Evolutionary conservation across 37 sponge, comb jelly and placozoan species (phyloP).

Genomic region (Halichondria panicea): DNA sequence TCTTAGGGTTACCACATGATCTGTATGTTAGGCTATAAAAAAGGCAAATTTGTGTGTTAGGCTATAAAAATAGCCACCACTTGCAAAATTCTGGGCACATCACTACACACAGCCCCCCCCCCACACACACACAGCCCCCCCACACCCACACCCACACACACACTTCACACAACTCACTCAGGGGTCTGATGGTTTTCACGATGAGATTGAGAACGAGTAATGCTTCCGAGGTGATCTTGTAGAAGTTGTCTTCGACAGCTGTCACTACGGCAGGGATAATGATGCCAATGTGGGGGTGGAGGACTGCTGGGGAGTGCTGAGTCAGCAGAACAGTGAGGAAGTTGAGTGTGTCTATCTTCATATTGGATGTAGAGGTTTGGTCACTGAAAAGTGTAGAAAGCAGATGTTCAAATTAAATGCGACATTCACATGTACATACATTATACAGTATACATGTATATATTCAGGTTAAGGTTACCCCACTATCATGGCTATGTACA

Average conservation of each 20-base stretch:
- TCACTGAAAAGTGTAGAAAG: conserved; percentile 45
- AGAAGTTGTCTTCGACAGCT: conserved; percentile 91
- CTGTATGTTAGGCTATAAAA: too few relatives aligned
- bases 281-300: conserved; percentile 78
- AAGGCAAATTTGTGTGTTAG: too few relatives aligned
- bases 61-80: too few relatives aligned
- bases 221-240: conserved; percentile 96
- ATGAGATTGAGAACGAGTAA: conserved; percentile 86
- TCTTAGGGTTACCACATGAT: too few relatives aligned
- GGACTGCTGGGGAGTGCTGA: conserved; percentile 72
- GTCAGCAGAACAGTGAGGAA: conserved; percentile 86
- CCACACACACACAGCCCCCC: too few relatives aligned
- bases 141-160: too few relatives aligned
- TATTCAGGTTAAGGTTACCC: background rate
- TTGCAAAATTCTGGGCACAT: too few relatives aligned
- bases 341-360: conserved; percentile 94
- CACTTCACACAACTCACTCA: conserved; percentile 6
- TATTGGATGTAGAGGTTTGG: conserved; percentile 84
- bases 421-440: background rate
- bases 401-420: background rate
- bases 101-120: too few relatives aligned
- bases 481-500: background rate
- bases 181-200: conserved; percentile 84
- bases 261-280: conserved; percentile 81
- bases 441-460: background rate